Evolutionary conservation across 2,797 vertebrate genomes (phyloP).

Genomic region (Decapterus maruadsi): DNA sequence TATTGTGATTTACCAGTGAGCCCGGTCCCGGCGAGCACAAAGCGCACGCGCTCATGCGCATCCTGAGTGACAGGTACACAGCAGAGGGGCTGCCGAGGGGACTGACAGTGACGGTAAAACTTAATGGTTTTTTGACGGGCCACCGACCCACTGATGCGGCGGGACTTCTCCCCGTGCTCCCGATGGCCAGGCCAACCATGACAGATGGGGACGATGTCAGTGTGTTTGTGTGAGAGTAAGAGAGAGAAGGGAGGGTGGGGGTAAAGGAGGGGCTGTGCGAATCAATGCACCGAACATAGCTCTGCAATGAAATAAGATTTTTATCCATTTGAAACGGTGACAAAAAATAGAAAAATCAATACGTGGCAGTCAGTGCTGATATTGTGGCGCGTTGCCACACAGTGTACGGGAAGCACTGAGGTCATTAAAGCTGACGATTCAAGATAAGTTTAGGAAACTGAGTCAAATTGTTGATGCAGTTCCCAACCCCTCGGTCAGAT

Average conservation of each 20-base stretch:
- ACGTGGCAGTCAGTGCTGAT: neutral
- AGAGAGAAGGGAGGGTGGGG: too few relatives aligned
- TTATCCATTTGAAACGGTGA: too few relatives aligned
- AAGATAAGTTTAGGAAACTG: neutral
- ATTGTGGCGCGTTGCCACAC: too few relatives aligned
- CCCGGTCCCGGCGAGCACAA: too few relatives aligned
- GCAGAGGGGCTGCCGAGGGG: too few relatives aligned
- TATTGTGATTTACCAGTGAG: neutral
- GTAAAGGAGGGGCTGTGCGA: neutral
- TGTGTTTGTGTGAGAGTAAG: neutral
- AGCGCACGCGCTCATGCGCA: neutral
- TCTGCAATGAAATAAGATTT: too few relatives aligned
- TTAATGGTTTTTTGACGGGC: neutral
- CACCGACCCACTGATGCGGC: neutral
- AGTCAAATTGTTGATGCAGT: neutral
- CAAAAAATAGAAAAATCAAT: neutral
- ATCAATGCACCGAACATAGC: neutral
- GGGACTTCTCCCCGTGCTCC: neutral
- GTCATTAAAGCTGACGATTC: neutral
- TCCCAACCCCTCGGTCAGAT: neutral
- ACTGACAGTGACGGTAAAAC: neutral
- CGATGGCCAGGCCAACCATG: neutral
- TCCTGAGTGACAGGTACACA: too few relatives aligned
- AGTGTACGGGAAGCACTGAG: too few relatives aligned
- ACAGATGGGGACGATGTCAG: neutral